Base-by-base conservation (phyloP, 2,113 vertebrate genomes). In the Platysteira castanea region DNA sequence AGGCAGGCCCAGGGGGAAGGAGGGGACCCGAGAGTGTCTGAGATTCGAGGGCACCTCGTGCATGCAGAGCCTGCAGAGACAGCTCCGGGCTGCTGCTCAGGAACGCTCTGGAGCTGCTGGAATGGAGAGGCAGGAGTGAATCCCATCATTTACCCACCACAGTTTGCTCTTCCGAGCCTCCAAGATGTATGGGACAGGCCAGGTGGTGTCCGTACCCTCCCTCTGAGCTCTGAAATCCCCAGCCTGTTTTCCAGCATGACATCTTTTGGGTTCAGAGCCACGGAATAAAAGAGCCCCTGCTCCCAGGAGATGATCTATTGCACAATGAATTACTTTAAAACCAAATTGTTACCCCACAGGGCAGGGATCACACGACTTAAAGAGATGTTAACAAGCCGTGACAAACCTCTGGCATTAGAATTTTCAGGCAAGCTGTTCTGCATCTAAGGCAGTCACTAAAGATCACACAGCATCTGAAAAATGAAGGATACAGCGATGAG, bases 381-480 rank as follows among this genome's bases (percentile, higher is more conserved):
- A 91, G 90, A 95, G 92, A 95, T 84, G 74, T 87, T 96, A 96
- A 93, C 89, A 65, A 95, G 92, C 92, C 63, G 6, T 93, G 95
- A 95, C 96, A 95, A 96, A 95, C 60, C 86, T 95, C 87, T 96
- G 95, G 95, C 96, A 35, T 12, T 1, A 9, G 78, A 47, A 28
- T 73, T 87, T 87, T 85, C 84, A 70, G 47, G 89, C 95, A 95
- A 97, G 96, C 96, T 95, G 96, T 94, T 97, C 94, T 91, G 84
- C 94, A 95, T 94, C 95, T 67, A 13, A 83, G 89, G 94, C 94
- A 96, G 88, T 89, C 96, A 94, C 80, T 89, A 87, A 95, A 89
- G 89, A 95, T 95, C 95, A 95, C 89, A 79, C 77, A 96, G 95
- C 86, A 95, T 90, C 90, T 93, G 94, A 94, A 47, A 95, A 92